Evolutionary conservation across 2,888 invertebrate species (phyloP).

Genomic region (Empis stercorea): DNA sequence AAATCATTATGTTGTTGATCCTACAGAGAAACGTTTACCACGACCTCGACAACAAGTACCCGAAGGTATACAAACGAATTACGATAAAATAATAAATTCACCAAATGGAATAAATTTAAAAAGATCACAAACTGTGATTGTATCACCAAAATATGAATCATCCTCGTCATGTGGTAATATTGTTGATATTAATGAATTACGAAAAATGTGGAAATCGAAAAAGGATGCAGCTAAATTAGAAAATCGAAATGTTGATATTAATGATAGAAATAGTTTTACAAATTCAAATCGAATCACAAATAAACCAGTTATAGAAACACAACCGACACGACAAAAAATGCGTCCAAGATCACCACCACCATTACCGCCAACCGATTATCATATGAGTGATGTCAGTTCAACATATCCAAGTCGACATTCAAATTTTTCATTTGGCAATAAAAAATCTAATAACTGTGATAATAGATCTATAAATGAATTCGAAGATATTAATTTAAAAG

Average conservation of each 20-base stretch:
- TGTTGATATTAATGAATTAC: constrained; percentile 20
- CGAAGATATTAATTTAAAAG: constrained; percentile 6
- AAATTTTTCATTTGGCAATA: not conserved
- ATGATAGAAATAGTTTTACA: not conserved
- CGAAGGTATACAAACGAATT: constrained; percentile 11
- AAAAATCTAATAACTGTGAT: constrained; percentile 19
- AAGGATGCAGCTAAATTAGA: constrained; percentile 3
- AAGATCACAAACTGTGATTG: constrained; percentile 32
- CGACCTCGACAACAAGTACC: constrained; percentile 30
- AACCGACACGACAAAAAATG: not conserved
- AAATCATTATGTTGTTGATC: constrained; percentile 29
- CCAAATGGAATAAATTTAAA: constrained; percentile 17
- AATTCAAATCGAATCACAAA: not conserved
- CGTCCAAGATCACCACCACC: not conserved
- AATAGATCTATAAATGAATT: constrained; percentile 15
- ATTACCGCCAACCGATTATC: not conserved
- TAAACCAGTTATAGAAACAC: constrained; percentile 3
- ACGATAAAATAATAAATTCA: constrained; percentile 2
- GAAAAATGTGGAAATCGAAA: constrained; percentile 17
- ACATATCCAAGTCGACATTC: too few relatives aligned
- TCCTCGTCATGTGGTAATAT: constrained; percentile 15
- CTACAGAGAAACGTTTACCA: constrained; percentile 22
- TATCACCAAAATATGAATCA: constrained; percentile 15
- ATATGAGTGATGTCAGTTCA: not conserved
- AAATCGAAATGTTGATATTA: not conserved